phyloP scores from a whole-genome alignment of 2,888 invertebrate species.

The Meganola albula region DNA sequence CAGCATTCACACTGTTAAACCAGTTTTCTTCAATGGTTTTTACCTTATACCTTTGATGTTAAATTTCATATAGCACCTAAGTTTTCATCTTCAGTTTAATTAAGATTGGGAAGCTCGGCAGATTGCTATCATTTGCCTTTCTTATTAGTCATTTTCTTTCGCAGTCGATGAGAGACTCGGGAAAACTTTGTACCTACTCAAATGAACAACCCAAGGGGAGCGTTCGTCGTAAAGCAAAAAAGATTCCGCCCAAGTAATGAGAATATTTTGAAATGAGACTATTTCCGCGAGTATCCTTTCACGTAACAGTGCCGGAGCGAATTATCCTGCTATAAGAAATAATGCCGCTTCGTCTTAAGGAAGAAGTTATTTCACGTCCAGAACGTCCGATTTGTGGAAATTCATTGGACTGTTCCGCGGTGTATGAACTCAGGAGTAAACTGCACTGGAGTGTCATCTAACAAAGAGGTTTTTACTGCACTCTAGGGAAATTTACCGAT shows the following conservation, averaged over 20 bases:
- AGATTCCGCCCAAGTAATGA: constrained; percentile 61
- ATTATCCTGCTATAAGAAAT: constrained; percentile 48
- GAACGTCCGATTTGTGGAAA: constrained; percentile 44
- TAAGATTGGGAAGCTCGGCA: constrained; percentile 44
- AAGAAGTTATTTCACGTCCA: constrained; percentile 50
- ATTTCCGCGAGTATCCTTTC: constrained; percentile 45
- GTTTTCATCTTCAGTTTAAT: constrained; percentile 53
- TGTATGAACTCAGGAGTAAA: constrained; percentile 55
- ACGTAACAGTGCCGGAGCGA: constrained; percentile 36
- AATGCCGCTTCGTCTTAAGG: constrained; percentile 42
- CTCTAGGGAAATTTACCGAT: constrained; percentile 70
- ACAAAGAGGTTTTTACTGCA: constrained; percentile 58
- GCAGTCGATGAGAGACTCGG: constrained; percentile 44
- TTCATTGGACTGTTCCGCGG: constrained; percentile 40
- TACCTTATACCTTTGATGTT: no score
- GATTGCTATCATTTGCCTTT: constrained; percentile 62
- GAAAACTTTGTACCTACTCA: constrained; percentile 57
- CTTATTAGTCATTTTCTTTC: constrained; percentile 63
- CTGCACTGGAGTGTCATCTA: constrained; percentile 49
- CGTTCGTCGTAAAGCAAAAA: constrained; percentile 55
- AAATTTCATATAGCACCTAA: no score
- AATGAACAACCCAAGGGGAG: constrained; percentile 55
- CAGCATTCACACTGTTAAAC: no score
- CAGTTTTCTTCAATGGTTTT: no score
- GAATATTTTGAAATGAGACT: constrained; percentile 56